phyloP scores from a whole-genome alignment of 2,797 vertebrate species.

The Chloroceryle amazona region DNA sequence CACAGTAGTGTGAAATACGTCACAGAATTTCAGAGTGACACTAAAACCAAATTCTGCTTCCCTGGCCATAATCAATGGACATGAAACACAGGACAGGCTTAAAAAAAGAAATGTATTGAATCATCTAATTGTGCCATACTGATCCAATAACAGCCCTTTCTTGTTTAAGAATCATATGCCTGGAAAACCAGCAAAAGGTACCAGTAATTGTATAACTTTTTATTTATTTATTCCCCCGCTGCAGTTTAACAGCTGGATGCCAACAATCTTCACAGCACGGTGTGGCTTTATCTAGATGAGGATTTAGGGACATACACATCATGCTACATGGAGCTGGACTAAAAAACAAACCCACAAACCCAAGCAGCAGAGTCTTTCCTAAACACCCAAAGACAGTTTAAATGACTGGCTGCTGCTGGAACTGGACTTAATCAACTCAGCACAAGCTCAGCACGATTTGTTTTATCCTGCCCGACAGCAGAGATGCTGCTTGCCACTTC shows the following conservation, averaged over 20 bases:
- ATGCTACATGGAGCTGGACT: neutral
- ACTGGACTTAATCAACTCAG: neutral
- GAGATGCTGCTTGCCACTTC: neutral
- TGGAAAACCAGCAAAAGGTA: neutral
- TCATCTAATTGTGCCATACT: neutral
- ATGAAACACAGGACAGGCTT: neutral
- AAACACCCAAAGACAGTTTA: neutral
- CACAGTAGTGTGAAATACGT: neutral
- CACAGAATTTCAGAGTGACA: neutral
- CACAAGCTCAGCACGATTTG: neutral
- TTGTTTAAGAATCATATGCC: neutral
- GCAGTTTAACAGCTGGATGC: neutral
- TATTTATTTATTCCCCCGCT: rapidly evolving
- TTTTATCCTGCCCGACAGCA: neutral
- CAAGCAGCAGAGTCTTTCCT: neutral
- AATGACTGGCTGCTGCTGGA: neutral
- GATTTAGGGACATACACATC: neutral
- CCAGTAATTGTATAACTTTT: rapidly evolving
- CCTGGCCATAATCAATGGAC: neutral
- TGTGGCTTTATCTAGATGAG: neutral
- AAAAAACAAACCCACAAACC: neutral
- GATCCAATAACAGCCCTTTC: neutral
- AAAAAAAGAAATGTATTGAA: neutral
- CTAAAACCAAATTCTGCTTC: neutral
- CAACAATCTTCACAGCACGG: neutral